A percentile compares a stretch with the other conserved stretches of the same genome.
Evolutionary conservation across 1,140 invertebrate genomes (phyloP).

Genomic region (Hermatobates lingyangjiaoensis): DNA sequence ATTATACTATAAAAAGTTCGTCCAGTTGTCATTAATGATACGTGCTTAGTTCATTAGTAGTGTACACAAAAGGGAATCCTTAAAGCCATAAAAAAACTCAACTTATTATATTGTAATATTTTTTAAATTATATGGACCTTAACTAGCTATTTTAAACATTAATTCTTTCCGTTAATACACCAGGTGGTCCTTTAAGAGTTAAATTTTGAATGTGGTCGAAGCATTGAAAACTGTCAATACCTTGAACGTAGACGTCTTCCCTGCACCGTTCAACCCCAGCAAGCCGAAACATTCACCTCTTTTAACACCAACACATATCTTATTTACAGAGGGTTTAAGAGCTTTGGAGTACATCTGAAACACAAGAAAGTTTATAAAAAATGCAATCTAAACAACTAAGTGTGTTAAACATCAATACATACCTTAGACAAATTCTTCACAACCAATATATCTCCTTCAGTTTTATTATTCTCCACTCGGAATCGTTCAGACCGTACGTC

Average conservation of each 20-base stretch:
- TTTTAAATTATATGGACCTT: too few relatives aligned
- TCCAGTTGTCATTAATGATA: too few relatives aligned
- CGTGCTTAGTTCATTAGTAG: too few relatives aligned
- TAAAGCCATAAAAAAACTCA: too few relatives aligned
- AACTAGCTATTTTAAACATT: too few relatives aligned
- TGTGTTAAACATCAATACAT: background rate
- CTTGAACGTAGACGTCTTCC: conserved; percentile 78
- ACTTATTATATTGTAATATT: too few relatives aligned
- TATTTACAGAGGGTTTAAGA: conserved; percentile 37
- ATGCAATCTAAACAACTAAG: background rate
- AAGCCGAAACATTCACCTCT: conserved; percentile 71
- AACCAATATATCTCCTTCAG: conserved; percentile 10
- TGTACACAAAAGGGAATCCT: too few relatives aligned
- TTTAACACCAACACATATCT: conserved; percentile 46
- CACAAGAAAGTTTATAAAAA: conserved; percentile 1
- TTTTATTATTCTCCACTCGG: conserved; percentile 2
- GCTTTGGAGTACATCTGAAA: conserved; percentile 13
- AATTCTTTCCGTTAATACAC: too few relatives aligned
- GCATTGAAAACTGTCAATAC: too few relatives aligned
- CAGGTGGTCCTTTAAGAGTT: too few relatives aligned
- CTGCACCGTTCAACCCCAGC: conserved; percentile 66
- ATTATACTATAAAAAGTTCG: too few relatives aligned
- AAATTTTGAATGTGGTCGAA: background rate
- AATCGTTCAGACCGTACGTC: conserved; percentile 16
- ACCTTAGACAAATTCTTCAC: conserved; percentile 11